Conservation (phyloP, 2,888 invertebrate species). For the Bhutanitis thaidina region DNA sequence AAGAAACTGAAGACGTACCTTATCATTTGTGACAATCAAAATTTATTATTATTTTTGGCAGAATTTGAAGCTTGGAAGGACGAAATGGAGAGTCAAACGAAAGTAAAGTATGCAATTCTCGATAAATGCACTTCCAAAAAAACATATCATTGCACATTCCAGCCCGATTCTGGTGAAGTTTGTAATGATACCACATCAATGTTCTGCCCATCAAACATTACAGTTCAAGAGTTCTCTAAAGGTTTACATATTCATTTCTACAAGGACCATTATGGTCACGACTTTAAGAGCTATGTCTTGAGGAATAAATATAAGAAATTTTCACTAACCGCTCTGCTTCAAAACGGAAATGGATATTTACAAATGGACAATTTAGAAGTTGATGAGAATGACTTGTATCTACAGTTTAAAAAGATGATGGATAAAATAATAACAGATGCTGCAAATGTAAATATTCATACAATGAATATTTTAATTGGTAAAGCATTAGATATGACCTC, state of each 20-base stretch:
- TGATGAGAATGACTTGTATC: slow-evolving; percentile 37
- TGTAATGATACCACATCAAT: slow-evolving; percentile 1
- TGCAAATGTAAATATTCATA: slow-evolving; percentile 34
- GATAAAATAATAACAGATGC: slow-evolving; percentile 40
- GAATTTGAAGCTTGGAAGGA: slow-evolving; percentile 51
- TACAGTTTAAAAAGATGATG: slow-evolving; percentile 47
- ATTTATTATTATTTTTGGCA: slow-evolving; percentile 39
- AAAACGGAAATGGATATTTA: slow-evolving; percentile 24
- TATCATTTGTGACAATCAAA: too few species aligned
- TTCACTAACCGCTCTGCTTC: slow-evolving; percentile 34
- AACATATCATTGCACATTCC: slow-evolving; percentile 42
- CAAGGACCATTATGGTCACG: slow-evolving; percentile 45
- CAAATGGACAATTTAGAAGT: slow-evolving; percentile 11
- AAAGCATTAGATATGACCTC: slow-evolving; percentile 52
- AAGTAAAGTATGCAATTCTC: slow-evolving; percentile 32
- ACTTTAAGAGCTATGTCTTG: slow-evolving; percentile 26
- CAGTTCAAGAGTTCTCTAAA: slow-evolving; percentile 37
- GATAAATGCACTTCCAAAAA: slow-evolving; percentile 33
- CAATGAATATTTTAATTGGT: slow-evolving; percentile 37
- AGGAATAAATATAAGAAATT: slow-evolving; percentile 37
- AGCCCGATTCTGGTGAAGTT: slow-evolving; percentile 6
- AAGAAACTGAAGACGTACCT: too few species aligned
- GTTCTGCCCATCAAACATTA: slow-evolving; percentile 48
- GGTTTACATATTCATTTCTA: slow-evolving; percentile 50
- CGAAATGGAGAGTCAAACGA: slow-evolving; percentile 38